Conservation (phyloP, 2,888 invertebrate genomes). For the Campoletis raptor region DNA sequence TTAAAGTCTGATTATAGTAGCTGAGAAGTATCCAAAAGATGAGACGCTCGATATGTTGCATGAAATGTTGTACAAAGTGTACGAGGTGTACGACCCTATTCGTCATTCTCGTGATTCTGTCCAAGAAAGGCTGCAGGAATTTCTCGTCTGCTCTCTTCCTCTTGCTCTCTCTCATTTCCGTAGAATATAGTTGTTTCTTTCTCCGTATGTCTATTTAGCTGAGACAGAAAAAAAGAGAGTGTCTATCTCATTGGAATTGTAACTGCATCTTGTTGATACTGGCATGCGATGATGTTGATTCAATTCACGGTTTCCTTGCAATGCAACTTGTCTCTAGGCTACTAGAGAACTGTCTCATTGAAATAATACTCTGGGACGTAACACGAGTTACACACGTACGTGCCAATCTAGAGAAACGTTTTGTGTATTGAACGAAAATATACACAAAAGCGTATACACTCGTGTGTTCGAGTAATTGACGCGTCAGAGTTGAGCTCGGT, state of each 20-base stretch:
- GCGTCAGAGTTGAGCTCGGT: conserved; percentile 24
- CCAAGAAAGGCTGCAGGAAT: neutral
- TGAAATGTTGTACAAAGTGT: neutral
- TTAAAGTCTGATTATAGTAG: neutral
- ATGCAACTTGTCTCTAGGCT: conserved; percentile 40
- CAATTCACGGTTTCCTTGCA: conserved; percentile 71
- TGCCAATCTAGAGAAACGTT: neutral
- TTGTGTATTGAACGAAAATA: neutral
- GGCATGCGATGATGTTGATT: conserved; percentile 79
- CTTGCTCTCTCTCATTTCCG: conserved; percentile 14
- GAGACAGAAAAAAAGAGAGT: neutral
- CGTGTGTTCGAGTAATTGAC: conserved; percentile 38
- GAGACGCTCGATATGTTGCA: conserved; percentile 8
- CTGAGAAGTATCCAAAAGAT: neutral
- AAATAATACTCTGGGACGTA: neutral
- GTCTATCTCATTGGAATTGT: conserved; percentile 61
- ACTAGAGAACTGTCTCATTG: conserved; percentile 29
- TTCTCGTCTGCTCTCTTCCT: neutral
- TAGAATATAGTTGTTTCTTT: neutral
- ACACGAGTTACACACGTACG: conserved; percentile 2
- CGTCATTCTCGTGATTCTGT: conserved; percentile 62
- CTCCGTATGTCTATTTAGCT: neutral
- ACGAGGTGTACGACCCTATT: conserved; percentile 70
- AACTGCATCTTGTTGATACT: conserved; percentile 80
- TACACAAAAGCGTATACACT: neutral